Conservation (phyloP, 2,888 invertebrate genomes). For the Dichetophora obliterata region DNA sequence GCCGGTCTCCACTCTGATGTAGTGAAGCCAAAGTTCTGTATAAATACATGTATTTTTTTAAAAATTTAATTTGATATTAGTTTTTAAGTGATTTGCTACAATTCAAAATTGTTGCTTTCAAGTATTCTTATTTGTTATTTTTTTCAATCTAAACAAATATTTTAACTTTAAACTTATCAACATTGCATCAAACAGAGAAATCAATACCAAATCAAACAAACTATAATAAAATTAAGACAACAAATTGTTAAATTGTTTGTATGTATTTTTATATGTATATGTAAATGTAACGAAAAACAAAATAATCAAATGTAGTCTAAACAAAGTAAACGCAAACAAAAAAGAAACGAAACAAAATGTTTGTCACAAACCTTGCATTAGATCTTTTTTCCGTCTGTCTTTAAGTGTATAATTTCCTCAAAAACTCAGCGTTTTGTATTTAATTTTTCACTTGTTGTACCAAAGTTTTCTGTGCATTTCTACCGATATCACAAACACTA, state of each 20-base stretch:
- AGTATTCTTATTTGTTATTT: no score
- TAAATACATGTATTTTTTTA: no score
- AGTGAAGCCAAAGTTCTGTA: no score
- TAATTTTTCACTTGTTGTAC: background rate
- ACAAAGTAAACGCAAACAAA: slow-evolving; percentile 19
- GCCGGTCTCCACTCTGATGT: no score
- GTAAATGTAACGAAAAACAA: background rate
- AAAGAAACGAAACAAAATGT: slow-evolving; percentile 23
- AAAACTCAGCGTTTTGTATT: no score
- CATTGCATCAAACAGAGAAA: slow-evolving; percentile 16
- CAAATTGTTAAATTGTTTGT: no score
- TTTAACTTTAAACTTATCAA: background rate
- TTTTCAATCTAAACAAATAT: background rate
- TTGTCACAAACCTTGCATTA: slow-evolving; percentile 10
- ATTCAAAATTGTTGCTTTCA: background rate
- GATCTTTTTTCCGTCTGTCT: no score
- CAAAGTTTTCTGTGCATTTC: no score
- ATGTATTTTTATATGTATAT: no score
- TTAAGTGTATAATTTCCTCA: no score
- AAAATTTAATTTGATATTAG: slow-evolving; percentile 4
- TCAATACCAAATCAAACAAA: slow-evolving; percentile 10
- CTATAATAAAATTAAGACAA: background rate
- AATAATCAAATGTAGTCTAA: background rate
- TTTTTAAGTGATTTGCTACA: slow-evolving; percentile 12
- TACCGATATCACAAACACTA: no score